Evolutionary conservation across 2,113 vertebrate genomes (phyloP), one percentile per base, ranked within the genome.

Genomic region (Sander vitreus): DNA sequence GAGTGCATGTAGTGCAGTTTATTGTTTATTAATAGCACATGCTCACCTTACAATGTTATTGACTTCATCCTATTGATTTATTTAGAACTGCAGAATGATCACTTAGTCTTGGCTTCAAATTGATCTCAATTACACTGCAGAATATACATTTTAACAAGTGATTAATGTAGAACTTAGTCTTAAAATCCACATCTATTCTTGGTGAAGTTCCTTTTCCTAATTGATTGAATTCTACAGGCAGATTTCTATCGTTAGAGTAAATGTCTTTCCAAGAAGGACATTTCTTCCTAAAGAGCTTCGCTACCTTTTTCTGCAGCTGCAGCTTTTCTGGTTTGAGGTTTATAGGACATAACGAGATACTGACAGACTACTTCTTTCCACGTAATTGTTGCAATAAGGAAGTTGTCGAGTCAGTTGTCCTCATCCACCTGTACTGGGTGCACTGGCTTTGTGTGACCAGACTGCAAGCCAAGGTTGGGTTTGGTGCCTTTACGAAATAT

Each of bases 401-500:
- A 45, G 78, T 25, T 68, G 76, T 83, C 73, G 45, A 45, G 48
- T 68, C 74, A 4, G 55, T 67, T 69, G 73, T 73, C 57, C 58
- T 64, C 54, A 47, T 67, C 45, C 27, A 18, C 23, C 77, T 85
- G 59, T 39, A 72, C 18, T 23, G n/a, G 23, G 6, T 47, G 68
- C n/a, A 43, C 18, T 23, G 45, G 58, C 21, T 36, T 0, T 4
- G 12, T 84, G 82, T 75, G 70, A 81, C 57, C 45, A 69, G 55
- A 85, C 74, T 81, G 23, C 43, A 50, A 69, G 68, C 21, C 5
- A 2, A 55, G 18, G 16, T 68, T 12, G 33, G 70, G 25, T 18
- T 6, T 14, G 23, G 5, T 84, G 81, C 43, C 59, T 60, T 57
- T 81, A 73, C 89, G 23, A 78, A 80, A 83, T 81, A 81, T 63